These are phyloP conservation scores for Heterodera filipjevi DNA, from an alignment of 2,888 invertebrate species.

Conservation along the genomic window DNA sequence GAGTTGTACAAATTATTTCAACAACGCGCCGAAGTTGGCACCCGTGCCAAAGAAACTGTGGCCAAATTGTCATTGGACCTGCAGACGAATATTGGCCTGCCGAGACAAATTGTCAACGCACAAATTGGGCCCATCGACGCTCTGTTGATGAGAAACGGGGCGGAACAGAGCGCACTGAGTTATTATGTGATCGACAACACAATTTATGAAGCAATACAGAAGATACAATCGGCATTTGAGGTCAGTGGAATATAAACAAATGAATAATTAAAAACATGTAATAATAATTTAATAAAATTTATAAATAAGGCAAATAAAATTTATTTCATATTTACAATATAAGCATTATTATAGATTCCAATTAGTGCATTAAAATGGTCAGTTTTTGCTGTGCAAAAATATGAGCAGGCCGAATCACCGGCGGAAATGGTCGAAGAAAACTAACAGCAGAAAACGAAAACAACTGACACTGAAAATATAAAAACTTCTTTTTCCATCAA, in stretches of 20 bases:
- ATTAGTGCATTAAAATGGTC: background rate
- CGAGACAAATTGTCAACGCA: background rate
- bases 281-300: too few relatives aligned
- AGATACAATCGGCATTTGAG: background rate
- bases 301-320: background rate
- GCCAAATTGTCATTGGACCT: background rate
- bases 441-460: background rate
- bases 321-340: too few relatives aligned
- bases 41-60: background rate
- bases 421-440: background rate
- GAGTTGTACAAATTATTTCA: background rate
- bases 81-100: background rate
- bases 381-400: background rate
- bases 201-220: background rate
- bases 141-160: background rate
- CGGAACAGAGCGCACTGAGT: background rate
- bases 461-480: background rate
- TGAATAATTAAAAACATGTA: too few relatives aligned
- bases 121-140: background rate
- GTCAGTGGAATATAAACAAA: too few relatives aligned
- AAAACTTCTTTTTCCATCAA: too few relatives aligned
- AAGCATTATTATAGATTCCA: background rate
- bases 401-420: background rate
- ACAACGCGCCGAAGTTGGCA: background rate
- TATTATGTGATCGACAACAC: background rate